Evolutionary conservation across 1,140 invertebrate genomes (phyloP).

Genomic region (Spodoptera litura): DNA sequence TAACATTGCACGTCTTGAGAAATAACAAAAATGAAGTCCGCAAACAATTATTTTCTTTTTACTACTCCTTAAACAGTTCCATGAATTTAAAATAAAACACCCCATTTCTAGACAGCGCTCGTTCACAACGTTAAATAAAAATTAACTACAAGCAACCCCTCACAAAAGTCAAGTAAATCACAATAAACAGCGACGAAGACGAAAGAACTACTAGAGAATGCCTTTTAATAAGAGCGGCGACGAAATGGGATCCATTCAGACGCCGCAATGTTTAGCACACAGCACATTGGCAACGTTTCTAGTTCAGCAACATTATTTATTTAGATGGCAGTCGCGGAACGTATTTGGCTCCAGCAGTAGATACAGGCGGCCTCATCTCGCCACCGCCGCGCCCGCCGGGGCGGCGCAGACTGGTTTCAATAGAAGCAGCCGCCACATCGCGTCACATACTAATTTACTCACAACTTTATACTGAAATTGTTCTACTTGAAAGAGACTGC

Average conservation of each 20-base stretch:
- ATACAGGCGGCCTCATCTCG: background rate
- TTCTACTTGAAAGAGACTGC: too few relatives aligned
- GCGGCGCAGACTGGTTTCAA: background rate
- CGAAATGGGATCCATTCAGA: slow-evolving; percentile 29
- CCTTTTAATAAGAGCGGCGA: slow-evolving; percentile 28
- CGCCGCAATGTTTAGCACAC: slow-evolving; percentile 4
- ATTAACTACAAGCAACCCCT: slow-evolving; percentile 5
- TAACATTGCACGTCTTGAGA: too few relatives aligned
- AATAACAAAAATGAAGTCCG: too few relatives aligned
- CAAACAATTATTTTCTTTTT: too few relatives aligned
- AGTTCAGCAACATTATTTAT: slow-evolving; percentile 26
- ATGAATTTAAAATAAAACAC: background rate
- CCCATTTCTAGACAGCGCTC: slow-evolving; percentile 3
- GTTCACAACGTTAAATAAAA: slow-evolving; percentile 35
- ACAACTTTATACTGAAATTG: too few relatives aligned
- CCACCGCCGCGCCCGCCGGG: too few relatives aligned
- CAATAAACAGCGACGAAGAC: slow-evolving; percentile 6
- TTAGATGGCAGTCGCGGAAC: slow-evolving; percentile 13
- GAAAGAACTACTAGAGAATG: slow-evolving; percentile 1
- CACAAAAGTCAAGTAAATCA: slow-evolving; percentile 23
- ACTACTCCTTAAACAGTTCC: too few relatives aligned
- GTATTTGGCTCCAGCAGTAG: slow-evolving; percentile 1
- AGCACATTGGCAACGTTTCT: slow-evolving; percentile 24
- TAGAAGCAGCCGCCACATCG: background rate
- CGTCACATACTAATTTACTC: too few relatives aligned